Evolutionary conservation across 1,140 invertebrate species (phyloP), one percentile per base, ranked within the genome.

Genomic region (Papilio glaucus): DNA sequence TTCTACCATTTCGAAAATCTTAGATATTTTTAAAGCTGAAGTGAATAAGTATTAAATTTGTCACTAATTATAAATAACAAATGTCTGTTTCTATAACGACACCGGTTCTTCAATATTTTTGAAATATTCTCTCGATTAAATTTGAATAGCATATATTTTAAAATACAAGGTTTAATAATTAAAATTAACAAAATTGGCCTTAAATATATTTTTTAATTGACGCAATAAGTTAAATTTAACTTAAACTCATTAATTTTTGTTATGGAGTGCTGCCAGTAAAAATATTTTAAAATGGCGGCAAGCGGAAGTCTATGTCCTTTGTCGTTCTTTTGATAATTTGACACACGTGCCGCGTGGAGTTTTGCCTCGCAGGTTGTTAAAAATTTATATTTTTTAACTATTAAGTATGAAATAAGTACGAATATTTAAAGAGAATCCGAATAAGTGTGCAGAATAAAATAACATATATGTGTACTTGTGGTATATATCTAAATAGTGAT

Each of bases 301-400:
- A 79, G 80, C 85, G 88, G 89, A 91, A 91, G 83, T 88, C 77
- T 83, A 81, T 85, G 79, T 83, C 85, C 77, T 84, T 75, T 89
- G 82, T 90, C 87, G 81, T 90, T 90, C 89, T 90, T 92, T 92
- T 87, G 84, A 88, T 84, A 89, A 90, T 82, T 91, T 93, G 91
- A 90, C 89, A 92, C 90, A 91, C 92, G 91, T 93, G 91, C 89
- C 90, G 92, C 91, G 92, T 93, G 92, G 92, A 93, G 90, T 91
- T 88, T 92, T 89, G 74, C 84, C 89, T 80, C 91, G 90, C 91
- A 92, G 91, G 92, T 93, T 85, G 80, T 69, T 91, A 85, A 81
- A 80, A 82, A 84, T 84, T 86, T 82, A 73, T 71, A 80, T 79
- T 83, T 87, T 86, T 82, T 74, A 68, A 33, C 7, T 74, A 76